Percentiles rank a stretch among this genome's conserved stretches.
These are phyloP conservation scores for Nothobranchius furzeri DNA, from an alignment of 2,113 vertebrate species.

Conservation along the genomic window DNA sequence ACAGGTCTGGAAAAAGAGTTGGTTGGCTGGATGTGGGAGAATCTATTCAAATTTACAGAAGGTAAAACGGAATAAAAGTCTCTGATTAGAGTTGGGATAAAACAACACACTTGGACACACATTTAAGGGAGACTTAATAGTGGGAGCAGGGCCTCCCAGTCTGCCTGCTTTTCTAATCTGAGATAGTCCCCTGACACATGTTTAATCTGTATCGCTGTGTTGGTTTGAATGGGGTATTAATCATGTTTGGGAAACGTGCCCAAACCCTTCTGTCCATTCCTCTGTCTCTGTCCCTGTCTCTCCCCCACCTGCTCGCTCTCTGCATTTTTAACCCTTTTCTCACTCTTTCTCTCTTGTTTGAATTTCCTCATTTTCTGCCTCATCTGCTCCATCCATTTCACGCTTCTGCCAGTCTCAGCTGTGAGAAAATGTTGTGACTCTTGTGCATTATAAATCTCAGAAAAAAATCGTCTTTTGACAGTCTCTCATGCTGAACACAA, in stretches of 20 bases:
- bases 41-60: too few relatives aligned
- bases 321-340: not conserved
- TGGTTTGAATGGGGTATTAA: constrained; percentile 39
- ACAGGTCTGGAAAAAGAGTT: too few relatives aligned
- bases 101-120: constrained; percentile 10
- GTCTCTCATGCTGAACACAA: constrained; percentile 32
- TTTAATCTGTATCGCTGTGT: constrained; percentile 14
- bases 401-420: not conserved
- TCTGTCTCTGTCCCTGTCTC: constrained; percentile 13
- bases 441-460: not conserved
- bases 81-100: constrained; percentile 8
- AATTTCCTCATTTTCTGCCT: not conserved
- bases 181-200: constrained; percentile 5
- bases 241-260: constrained; percentile 55
- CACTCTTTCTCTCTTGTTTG: not conserved
- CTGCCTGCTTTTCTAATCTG: constrained; percentile 61
- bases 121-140: constrained; percentile 28
- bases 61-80: too few relatives aligned
- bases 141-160: constrained; percentile 40
- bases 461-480: constrained; percentile 16
- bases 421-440: not conserved
- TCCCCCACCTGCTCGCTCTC: not conserved
- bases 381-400: not conserved
- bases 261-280: constrained; percentile 45
- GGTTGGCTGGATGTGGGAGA: too few relatives aligned